Evolutionary conservation across 1,140 invertebrate species (phyloP).

Genomic region (Camponotus floridanus): DNA sequence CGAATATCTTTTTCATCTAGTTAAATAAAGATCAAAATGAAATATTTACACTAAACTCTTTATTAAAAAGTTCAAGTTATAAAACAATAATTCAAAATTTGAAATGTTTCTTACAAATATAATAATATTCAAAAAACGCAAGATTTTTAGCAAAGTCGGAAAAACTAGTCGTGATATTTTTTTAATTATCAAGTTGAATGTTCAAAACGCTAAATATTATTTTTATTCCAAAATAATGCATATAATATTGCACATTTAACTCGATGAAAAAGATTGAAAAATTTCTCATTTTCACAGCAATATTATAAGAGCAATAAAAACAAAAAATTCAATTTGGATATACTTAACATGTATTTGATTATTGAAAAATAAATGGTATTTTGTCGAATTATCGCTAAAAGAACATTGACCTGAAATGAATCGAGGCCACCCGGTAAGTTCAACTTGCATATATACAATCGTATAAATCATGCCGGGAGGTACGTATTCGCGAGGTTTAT

Average conservation of each 20-base stretch:
- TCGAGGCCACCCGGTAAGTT: background rate
- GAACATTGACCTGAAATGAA: background rate
- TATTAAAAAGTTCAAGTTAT: background rate
- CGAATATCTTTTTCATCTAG: no score
- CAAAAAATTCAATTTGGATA: background rate
- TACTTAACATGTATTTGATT: background rate
- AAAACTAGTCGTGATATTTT: background rate
- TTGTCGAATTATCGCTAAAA: background rate
- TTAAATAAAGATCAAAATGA: background rate
- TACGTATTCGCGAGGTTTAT: slow-evolving; percentile 22
- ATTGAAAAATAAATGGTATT: background rate
- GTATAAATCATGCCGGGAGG: slow-evolving; percentile 37
- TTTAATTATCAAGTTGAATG: background rate
- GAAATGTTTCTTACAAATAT: background rate
- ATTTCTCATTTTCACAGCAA: background rate
- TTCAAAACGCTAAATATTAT: background rate
- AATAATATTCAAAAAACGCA: background rate
- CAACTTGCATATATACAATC: background rate
- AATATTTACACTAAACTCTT: background rate
- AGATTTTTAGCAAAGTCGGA: background rate
- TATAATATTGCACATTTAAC: background rate
- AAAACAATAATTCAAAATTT: background rate
- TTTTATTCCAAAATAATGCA: slow-evolving; percentile 1
- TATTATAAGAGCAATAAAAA: background rate
- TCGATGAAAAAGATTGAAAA: background rate